Percentiles rank a stretch among this genome's conserved stretches.
Evolutionary conservation across 2,888 invertebrate species (phyloP).

Genomic region (Ferdinandea cuprea): DNA sequence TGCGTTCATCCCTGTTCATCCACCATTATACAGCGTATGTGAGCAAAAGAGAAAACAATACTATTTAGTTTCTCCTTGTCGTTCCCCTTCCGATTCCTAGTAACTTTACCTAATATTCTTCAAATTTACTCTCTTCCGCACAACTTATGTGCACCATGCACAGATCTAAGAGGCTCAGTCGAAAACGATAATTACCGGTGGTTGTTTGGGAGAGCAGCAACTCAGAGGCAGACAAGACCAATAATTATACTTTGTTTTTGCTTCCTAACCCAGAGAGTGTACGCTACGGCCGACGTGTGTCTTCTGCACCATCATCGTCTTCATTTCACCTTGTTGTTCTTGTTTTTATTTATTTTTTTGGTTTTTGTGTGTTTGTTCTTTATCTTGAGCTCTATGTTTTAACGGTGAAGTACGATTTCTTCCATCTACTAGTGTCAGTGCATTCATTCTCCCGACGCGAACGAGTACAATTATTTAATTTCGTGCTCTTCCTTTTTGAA

Average conservation of each 20-base stretch:
- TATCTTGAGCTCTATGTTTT: conserved; percentile 53
- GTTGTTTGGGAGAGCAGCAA: conserved; percentile 78
- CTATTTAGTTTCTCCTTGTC: conserved; percentile 53
- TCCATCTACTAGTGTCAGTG: conserved; percentile 56
- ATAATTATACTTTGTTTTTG: conserved; percentile 63
- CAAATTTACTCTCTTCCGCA: conserved; percentile 74
- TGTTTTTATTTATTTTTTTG: conserved; percentile 54
- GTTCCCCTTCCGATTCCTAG: conserved; percentile 59
- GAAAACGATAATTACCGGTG: conserved; percentile 83
- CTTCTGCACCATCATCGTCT: conserved; percentile 64
- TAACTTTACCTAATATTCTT: conserved; percentile 71
- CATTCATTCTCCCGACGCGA: conserved; percentile 72
- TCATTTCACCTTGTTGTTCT: conserved; percentile 61
- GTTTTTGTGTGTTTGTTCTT: conserved; percentile 57
- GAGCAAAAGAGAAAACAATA: conserved; percentile 32
- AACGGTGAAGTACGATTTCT: conserved; percentile 53
- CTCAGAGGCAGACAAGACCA: conserved; percentile 58
- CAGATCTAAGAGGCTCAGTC: conserved; percentile 77
- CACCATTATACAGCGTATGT: too few species aligned
- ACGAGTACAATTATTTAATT: conserved; percentile 74
- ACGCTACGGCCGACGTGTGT: conserved; percentile 62
- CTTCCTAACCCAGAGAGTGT: conserved; percentile 67
- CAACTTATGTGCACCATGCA: conserved; percentile 67
- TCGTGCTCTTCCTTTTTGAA: conserved; percentile 74
- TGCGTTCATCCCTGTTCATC: conserved; percentile 22